Conservation (phyloP, 2,797 vertebrate species). For the Parauchenoglanis punctatus region DNA sequence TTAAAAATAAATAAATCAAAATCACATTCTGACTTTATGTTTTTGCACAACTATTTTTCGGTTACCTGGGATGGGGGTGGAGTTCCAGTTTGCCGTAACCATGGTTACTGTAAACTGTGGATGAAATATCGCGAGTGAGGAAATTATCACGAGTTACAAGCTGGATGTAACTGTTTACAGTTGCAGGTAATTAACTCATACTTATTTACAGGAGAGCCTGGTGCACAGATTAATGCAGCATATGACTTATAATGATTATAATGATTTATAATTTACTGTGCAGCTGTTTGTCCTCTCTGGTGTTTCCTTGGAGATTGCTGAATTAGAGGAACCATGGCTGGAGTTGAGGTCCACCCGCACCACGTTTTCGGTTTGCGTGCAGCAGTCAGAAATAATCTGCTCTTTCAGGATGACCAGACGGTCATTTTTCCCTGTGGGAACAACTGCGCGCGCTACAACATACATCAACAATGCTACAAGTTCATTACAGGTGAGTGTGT, state of each 20-base stretch:
- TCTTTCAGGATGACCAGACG: conserved; percentile 85
- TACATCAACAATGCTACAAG: conserved; percentile 80
- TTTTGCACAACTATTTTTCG: background rate
- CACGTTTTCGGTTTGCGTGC: conserved; percentile 83
- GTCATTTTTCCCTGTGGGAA: conserved; percentile 86
- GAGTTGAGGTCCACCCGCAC: conserved; percentile 73
- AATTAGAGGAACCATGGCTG: conserved; percentile 64
- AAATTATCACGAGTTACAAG: background rate
- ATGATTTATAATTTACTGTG: background rate
- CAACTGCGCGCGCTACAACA: conserved; percentile 84
- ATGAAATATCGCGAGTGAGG: background rate
- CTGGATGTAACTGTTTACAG: background rate
- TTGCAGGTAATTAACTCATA: background rate
- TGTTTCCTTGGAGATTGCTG: background rate
- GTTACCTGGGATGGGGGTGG: background rate
- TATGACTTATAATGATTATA: too few relatives aligned
- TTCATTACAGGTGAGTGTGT: conserved; percentile 83
- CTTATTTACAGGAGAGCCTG: background rate
- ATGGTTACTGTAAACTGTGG: conserved; percentile 41
- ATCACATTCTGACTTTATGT: background rate
- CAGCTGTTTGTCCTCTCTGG: background rate
- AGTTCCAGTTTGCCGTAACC: conserved; percentile 36
- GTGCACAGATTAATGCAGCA: background rate
- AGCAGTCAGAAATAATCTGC: conserved; percentile 81
- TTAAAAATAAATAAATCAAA: background rate